A percentile compares a stretch with the other conserved stretches of the same genome.
phyloP scores from a whole-genome alignment of 2,797 vertebrate species.

The Pangasius mekongensis region DNA sequence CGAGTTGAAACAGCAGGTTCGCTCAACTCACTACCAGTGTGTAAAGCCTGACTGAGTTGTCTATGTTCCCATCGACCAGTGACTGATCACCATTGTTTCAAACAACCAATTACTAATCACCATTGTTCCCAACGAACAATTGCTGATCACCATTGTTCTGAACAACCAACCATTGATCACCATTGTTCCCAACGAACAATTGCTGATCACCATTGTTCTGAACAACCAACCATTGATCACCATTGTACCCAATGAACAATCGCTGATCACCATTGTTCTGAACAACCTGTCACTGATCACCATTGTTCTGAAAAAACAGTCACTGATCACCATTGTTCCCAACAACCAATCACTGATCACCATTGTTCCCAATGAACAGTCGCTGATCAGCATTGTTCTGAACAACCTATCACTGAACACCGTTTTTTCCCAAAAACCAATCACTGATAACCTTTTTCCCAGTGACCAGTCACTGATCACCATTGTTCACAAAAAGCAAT shows the following conservation, averaged over 20 bases:
- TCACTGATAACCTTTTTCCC: not conserved
- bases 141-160: not conserved
- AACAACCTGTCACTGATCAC: too few species aligned
- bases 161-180: not conserved
- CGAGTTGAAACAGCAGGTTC: not conserved
- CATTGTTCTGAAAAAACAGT: not conserved
- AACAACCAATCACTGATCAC: not conserved
- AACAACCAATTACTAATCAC: not conserved
- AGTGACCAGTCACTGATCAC: not conserved
- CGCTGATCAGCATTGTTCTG: not conserved
- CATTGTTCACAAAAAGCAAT: not conserved
- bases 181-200: not conserved
- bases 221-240: not conserved
- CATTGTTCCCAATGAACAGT: not conserved
- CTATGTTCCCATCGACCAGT: not conserved
- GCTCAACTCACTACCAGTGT: not conserved
- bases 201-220: too few species aligned
- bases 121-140: not conserved
- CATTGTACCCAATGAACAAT: not conserved
- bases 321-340: not conserved
- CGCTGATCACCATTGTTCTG: not conserved
- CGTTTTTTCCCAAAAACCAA: not conserved
- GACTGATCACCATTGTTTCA: not conserved
- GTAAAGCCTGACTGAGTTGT: not conserved
- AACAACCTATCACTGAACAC: not conserved